phyloP scores from a whole-genome alignment of 2,797 vertebrate species.

The Arrhamphus sclerolepis region DNA sequence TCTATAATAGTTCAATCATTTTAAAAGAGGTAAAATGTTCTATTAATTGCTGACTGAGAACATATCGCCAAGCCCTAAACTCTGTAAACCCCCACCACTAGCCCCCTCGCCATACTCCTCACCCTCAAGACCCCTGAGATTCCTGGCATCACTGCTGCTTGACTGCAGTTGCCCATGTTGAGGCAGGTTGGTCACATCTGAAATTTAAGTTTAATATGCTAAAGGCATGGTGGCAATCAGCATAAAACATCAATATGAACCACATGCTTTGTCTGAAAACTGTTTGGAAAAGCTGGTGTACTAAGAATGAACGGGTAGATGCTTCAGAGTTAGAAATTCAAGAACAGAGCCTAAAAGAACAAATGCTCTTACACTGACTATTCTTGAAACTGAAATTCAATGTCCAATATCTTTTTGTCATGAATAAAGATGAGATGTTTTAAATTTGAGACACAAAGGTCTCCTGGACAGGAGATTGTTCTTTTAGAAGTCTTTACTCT shows the following conservation, averaged over 20 bases:
- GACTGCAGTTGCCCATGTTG: slow-evolving; percentile 66
- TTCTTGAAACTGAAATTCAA: slow-evolving; percentile 41
- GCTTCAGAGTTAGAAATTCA: too few species aligned
- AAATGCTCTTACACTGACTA: slow-evolving; percentile 18
- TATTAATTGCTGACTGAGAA: too few species aligned
- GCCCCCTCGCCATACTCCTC: too few species aligned
- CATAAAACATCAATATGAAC: slow-evolving; percentile 49
- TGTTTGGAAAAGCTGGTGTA: too few species aligned
- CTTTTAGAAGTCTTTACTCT: slow-evolving; percentile 25
- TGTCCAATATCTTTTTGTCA: slow-evolving; percentile 38
- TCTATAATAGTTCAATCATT: too few species aligned
- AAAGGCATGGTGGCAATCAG: too few species aligned
- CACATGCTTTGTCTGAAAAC: slow-evolving; percentile 15
- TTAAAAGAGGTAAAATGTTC: too few species aligned
- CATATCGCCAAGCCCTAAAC: too few species aligned
- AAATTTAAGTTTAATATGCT: slow-evolving; percentile 60
- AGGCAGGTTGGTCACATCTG: slow-evolving; percentile 58
- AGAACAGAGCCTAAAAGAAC: too few species aligned
- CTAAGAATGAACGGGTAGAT: too few species aligned
- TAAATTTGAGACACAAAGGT: slow-evolving; percentile 25
- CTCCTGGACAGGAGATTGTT: slow-evolving; percentile 37
- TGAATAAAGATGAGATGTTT: slow-evolving; percentile 65
- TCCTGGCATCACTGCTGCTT: slow-evolving; percentile 43
- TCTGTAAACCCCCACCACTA: too few species aligned
- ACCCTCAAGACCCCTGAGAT: too few species aligned